These are phyloP conservation scores for Siderastrea siderea DNA, from an alignment of 92 coral and sea anemone species.

Conservation along the genomic window DNA sequence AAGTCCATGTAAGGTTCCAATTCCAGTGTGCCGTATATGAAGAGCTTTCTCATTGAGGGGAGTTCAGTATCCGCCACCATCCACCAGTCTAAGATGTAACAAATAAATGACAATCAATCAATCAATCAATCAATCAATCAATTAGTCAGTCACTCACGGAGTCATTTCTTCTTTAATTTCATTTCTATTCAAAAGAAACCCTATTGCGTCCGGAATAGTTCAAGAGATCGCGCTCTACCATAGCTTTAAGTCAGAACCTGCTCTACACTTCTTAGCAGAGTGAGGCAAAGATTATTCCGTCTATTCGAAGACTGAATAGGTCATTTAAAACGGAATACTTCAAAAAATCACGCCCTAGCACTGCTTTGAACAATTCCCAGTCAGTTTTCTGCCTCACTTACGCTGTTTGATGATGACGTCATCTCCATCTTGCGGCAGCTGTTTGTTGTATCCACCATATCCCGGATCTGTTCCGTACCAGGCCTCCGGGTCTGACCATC, in stretches of 20 bases:
- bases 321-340: too few species aligned
- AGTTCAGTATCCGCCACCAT: slow-evolving; percentile 90
- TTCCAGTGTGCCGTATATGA: slow-evolving; percentile 88
- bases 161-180: too few species aligned
- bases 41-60: slow-evolving; percentile 77
- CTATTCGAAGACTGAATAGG: too few species aligned
- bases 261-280: too few species aligned
- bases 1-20: slow-evolving; percentile 83
- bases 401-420: slow-evolving; percentile 85
- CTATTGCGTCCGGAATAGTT: too few species aligned
- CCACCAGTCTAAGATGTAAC: slow-evolving; percentile 76
- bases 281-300: too few species aligned
- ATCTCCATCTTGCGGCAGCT: slow-evolving; percentile 82
- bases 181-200: too few species aligned
- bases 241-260: too few species aligned
- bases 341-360: too few species aligned
- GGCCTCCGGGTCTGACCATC: slow-evolving; percentile 89
- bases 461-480: slow-evolving; percentile 88
- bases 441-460: slow-evolving; percentile 89
- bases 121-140: neutral
- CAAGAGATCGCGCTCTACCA: too few species aligned
- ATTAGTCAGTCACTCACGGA: too few species aligned
- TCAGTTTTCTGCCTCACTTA: slow-evolving; percentile 24
- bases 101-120: neutral
- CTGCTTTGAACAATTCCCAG: neutral